A percentile compares a stretch with the other conserved stretches of the same genome.
Evolutionary conservation across 2,888 invertebrate species (phyloP).

Genomic region (Drosophila villosipedis): DNA sequence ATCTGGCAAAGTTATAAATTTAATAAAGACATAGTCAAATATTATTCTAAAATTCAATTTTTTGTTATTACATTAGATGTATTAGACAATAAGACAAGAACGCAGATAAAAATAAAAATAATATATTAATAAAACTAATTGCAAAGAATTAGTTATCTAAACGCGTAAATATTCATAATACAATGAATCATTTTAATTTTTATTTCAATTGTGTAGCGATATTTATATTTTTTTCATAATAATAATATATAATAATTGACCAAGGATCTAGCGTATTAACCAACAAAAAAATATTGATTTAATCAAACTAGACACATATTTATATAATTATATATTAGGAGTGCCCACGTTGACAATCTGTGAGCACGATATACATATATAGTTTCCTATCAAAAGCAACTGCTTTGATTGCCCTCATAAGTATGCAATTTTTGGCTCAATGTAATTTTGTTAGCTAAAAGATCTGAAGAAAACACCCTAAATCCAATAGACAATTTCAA

Average conservation of each 20-base stretch:
- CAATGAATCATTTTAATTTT: background rate
- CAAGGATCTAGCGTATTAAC: background rate
- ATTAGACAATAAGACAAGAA: background rate
- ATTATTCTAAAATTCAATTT: background rate
- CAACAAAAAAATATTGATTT: background rate
- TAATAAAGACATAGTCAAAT: background rate
- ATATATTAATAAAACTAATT: background rate
- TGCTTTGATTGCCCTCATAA: slow-evolving; percentile 39
- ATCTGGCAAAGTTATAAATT: background rate
- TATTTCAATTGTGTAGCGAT: accelerated
- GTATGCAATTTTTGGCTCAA: slow-evolving; percentile 51
- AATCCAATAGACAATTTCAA: slow-evolving; percentile 47
- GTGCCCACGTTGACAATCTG: background rate
- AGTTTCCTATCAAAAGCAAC: background rate
- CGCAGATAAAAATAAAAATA: no score
- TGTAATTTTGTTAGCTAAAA: slow-evolving; percentile 23
- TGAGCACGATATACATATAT: background rate
- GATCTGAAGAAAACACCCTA: slow-evolving; percentile 47
- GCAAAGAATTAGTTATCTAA: no score
- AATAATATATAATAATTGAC: background rate
- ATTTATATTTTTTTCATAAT: background rate
- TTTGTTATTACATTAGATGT: background rate
- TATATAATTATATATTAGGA: background rate
- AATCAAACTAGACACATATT: background rate
- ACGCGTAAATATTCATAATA: background rate